Percentiles rank a stretch among this genome's conserved stretches.
phyloP scores from a whole-genome alignment of 2,113 vertebrate species.

The Cheilinus undulatus region DNA sequence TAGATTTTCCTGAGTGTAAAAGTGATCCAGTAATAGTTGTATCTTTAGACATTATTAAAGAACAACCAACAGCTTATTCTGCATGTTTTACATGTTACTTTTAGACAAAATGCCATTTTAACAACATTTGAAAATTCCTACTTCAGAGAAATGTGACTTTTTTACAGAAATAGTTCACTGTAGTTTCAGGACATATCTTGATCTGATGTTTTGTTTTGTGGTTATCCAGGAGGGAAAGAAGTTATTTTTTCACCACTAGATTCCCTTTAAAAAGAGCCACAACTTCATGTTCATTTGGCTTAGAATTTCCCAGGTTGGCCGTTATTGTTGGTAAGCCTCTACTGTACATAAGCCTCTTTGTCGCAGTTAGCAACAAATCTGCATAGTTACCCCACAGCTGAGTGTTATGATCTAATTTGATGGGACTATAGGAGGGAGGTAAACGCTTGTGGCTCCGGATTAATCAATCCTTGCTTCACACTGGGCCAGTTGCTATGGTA shows the following conservation, averaged over 20 bases:
- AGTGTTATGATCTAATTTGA: conserved; percentile 40
- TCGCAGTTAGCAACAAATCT: neutral
- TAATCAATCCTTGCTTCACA: conserved; percentile 38
- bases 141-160: neutral
- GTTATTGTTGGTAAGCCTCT: neutral
- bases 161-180: neutral
- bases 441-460: conserved; percentile 37
- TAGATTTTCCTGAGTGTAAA: too few relatives aligned
- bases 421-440: conserved; percentile 27
- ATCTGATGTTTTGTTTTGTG: neutral
- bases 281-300: too few relatives aligned
- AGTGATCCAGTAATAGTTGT: neutral
- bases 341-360: neutral
- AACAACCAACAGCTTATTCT: neutral
- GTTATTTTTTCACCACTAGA: too few relatives aligned
- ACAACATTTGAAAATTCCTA: neutral
- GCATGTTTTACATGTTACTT: neutral
- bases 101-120: too few relatives aligned
- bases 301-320: too few relatives aligned
- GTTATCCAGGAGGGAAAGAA: too few relatives aligned
- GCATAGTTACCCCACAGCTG: neutral
- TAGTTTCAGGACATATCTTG: neutral
- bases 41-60: neutral
- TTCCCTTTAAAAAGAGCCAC: too few relatives aligned
- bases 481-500: conserved; percentile 63